Evolutionary conservation across 2,797 vertebrate species (phyloP).

Genomic region (Discoglossus pictus): DNA sequence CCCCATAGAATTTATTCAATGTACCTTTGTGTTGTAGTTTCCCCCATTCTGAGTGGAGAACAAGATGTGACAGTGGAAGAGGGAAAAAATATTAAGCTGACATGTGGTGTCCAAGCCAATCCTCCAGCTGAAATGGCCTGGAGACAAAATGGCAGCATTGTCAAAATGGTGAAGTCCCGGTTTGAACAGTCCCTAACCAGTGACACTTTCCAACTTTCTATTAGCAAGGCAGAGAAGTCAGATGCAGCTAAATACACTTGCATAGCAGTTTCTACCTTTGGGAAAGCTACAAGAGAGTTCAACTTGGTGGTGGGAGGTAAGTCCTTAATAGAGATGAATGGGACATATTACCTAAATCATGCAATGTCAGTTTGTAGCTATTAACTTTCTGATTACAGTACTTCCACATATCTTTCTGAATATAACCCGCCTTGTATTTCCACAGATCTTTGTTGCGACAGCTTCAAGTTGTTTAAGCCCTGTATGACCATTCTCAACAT

Average conservation of each 20-base stretch:
- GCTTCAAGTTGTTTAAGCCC: too few species aligned
- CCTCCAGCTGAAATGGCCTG: constrained; percentile 77
- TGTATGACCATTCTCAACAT: too few species aligned
- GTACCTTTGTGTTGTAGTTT: constrained; percentile 66
- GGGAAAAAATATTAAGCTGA: constrained; percentile 58
- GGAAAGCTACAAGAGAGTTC: constrained; percentile 66
- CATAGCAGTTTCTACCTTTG: constrained; percentile 1
- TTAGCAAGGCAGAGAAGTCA: constrained; percentile 57
- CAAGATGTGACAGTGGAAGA: constrained; percentile 62
- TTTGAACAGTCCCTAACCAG: constrained; percentile 70
- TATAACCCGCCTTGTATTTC: too few species aligned
- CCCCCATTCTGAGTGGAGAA: constrained; percentile 68
- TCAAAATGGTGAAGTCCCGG: constrained; percentile 64
- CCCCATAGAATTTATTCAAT: background rate
- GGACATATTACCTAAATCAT: too few species aligned
- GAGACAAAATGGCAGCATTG: constrained; percentile 62
- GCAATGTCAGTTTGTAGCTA: too few species aligned
- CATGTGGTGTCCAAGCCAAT: constrained; percentile 78
- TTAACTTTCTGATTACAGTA: too few species aligned
- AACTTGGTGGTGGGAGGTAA: constrained; percentile 78
- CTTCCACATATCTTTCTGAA: too few species aligned
- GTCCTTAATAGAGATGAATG: too few species aligned
- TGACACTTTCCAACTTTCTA: constrained; percentile 61
- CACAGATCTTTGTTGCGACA: too few species aligned
- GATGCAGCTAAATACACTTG: constrained; percentile 82